Percentiles rank a stretch among this genome's conserved stretches.
Evolutionary conservation across 1,140 invertebrate genomes (phyloP).

Genomic region (Acromyrmex heyeri): DNA sequence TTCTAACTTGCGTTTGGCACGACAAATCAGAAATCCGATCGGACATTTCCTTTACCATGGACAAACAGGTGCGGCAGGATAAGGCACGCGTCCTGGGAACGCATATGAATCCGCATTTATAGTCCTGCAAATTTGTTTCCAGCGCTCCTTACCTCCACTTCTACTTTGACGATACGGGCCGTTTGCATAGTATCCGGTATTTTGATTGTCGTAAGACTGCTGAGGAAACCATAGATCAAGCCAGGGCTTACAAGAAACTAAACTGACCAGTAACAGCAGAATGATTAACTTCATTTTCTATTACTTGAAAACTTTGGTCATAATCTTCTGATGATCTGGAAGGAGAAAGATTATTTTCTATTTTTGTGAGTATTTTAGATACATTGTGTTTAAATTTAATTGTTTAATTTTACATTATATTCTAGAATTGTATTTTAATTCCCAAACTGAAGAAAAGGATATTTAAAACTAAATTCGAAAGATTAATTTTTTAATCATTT

Average conservation of each 20-base stretch:
- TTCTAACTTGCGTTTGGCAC: constrained; percentile 40
- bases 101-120: constrained; percentile 83
- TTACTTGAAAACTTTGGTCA: not conserved
- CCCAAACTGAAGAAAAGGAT: not conserved
- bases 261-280: constrained; percentile 70
- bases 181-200: constrained; percentile 43
- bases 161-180: constrained; percentile 64
- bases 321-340: constrained; percentile 33
- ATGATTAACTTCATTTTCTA: constrained; percentile 75
- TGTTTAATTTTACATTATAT: not conserved
- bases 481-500: not conserved
- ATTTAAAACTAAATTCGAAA: not conserved
- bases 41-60: constrained; percentile 76
- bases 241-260: constrained; percentile 78
- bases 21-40: not conserved
- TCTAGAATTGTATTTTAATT: constrained; percentile 1
- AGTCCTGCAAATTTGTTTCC: constrained; percentile 84
- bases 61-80: constrained; percentile 80
- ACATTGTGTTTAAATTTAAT: not conserved
- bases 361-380: not conserved
- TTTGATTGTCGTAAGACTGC: constrained; percentile 54
- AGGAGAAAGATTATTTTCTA: constrained; percentile 21
- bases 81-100: constrained; percentile 81
- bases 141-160: constrained; percentile 81
- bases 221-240: constrained; percentile 76